Evolutionary conservation across 53 echinoderm and acorn worm genomes (phyloP), one percentile per base, ranked within the genome.

Genomic region (Zoroaster sp.): DNA sequence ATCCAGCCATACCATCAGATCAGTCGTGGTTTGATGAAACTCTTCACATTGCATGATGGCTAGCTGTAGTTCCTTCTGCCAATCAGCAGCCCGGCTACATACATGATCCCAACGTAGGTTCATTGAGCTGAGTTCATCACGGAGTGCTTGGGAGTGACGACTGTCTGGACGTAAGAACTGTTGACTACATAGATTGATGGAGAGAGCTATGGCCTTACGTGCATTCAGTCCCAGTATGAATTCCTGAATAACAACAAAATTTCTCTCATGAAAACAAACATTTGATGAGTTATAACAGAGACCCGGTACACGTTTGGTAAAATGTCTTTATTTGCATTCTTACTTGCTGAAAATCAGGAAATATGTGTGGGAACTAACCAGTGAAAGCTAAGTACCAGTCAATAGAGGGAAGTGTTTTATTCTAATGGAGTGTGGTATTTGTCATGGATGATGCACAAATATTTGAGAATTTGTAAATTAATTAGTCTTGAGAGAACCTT

Each of bases 21-120:
- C 99, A 10, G 89, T 91, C 33, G 94, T 96, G 33, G 96, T 99
- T 73, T 99, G 99, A 82, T 99, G 96, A 73, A 99, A 99, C 83
- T 99, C 99, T 47, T 99, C 99, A 83, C 96, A 92, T 59, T 90
- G 94, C 83, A 96, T 96, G 75, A 99, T 93, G n/a, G 95, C 95
- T 41, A 94, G 73, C 88, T 95, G 95, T 10, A 99, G 88, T 52
- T 94, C 94, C 82, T 91, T 94, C 93, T 96, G 96, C 99, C 99
- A 96, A 73, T 91, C 93, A 4, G 92, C 93, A 23, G 97, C 97
- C 36, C 86, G 43, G 67, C 74, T 37, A 28, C 88, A 88, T 4
- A 88, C 88, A 4, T 43, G 74, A 37, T 85, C 85, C 96, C 96
- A 96, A 15, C 98, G 82, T n/a, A 87, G 93, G 86, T 98, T 96